Conservation (phyloP, 2,113 vertebrate species). For the Willisornis vidua region DNA sequence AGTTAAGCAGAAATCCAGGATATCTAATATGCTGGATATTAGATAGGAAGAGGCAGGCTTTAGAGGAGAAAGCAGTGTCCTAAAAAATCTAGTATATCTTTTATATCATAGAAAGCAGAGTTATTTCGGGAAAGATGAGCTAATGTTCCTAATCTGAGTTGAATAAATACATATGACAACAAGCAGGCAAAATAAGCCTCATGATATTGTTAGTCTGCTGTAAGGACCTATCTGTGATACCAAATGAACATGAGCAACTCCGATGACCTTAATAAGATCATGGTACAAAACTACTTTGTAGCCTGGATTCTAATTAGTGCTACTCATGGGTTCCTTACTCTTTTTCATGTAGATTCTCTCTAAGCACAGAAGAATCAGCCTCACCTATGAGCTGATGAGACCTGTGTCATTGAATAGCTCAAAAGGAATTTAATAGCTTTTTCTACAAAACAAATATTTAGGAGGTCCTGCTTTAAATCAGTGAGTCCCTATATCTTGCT, state of each 20-base stretch:
- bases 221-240: not conserved
- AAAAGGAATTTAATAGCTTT: not conserved
- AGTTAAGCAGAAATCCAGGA: not conserved
- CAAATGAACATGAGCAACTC: not conserved
- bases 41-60: not conserved
- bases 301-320: not conserved
- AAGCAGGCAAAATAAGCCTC: not conserved
- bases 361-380: not conserved
- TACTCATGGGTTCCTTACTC: not conserved
- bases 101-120: not conserved
- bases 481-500: not conserved
- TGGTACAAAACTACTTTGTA: not conserved
- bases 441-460: not conserved
- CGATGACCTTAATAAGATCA: not conserved
- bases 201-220: not conserved
- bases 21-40: not conserved
- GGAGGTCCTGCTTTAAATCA: not conserved
- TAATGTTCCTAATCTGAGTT: not conserved
- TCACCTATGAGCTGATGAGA: not conserved
- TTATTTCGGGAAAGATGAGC: not conserved
- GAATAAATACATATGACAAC: not conserved
- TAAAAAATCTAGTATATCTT: not conserved
- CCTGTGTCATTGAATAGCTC: not conserved
- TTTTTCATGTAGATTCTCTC: not conserved
- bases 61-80: not conserved